Conservation (phyloP, 2,888 invertebrate genomes). For the Callyntrura guangdongensis region DNA sequence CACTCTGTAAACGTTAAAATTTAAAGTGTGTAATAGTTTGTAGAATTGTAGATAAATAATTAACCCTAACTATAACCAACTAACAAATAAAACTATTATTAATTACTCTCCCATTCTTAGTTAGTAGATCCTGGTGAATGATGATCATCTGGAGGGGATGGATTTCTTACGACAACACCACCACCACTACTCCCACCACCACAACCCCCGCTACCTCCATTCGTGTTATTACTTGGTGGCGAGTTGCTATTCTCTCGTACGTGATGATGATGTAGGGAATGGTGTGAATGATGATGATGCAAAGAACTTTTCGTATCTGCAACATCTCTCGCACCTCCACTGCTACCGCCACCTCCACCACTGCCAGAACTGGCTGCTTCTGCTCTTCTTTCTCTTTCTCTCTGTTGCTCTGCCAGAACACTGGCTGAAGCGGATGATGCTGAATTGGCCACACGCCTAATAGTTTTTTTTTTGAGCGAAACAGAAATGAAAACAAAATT, state of each 20-base stretch:
- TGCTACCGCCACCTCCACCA: conserved; percentile 1
- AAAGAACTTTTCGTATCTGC: conserved; percentile 54
- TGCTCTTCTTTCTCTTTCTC: conserved; percentile 51
- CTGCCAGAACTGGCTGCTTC: conserved; percentile 44
- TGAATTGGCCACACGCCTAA: conserved; percentile 51
- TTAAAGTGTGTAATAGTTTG: conserved; percentile 10
- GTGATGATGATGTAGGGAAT: conserved; percentile 61
- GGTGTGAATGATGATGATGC: conserved; percentile 38
- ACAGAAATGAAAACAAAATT: conserved; percentile 5
- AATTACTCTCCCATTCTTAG: conserved; percentile 4
- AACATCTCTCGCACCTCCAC: not conserved
- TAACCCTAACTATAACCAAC: not conserved
- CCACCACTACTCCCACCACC: not conserved
- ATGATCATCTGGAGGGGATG: conserved; percentile 63
- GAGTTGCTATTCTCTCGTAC: conserved; percentile 65
- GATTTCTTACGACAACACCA: conserved; percentile 35
- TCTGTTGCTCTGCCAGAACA: conserved; percentile 47
- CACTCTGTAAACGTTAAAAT: conserved; percentile 25
- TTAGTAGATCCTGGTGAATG: conserved; percentile 66
- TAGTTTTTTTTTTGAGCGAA: not conserved
- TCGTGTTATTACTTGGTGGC: conserved; percentile 35
- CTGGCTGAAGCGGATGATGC: conserved; percentile 10
- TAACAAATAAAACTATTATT: not conserved
- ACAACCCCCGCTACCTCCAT: not conserved
- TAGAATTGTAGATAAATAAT: not conserved